These are phyloP conservation scores for Thecocarcelia acutangulata DNA, from an alignment of 2,888 invertebrate species.

Conservation along the genomic window DNA sequence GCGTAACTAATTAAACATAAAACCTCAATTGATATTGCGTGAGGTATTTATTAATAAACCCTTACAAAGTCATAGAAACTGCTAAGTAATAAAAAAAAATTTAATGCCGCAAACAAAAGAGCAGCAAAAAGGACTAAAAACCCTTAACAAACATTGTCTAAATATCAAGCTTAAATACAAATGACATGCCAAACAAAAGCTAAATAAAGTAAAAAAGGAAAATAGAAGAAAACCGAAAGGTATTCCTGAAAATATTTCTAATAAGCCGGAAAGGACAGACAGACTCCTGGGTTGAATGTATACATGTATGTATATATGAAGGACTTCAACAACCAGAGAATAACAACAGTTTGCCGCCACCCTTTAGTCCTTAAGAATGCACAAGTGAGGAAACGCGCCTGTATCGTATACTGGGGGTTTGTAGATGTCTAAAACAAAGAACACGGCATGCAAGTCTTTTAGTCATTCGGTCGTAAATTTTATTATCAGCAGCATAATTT, in stretches of 20 bases:
- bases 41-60: slow-evolving; percentile 67
- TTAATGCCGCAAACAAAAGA: slow-evolving; percentile 51
- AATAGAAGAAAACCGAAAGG: slow-evolving; percentile 26
- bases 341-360: slow-evolving; percentile 9
- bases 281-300: no score
- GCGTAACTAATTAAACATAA: slow-evolving; percentile 68
- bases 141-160: slow-evolving; percentile 35
- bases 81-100: slow-evolving; percentile 32
- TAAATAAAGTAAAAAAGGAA: slow-evolving; percentile 1
- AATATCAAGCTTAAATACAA: slow-evolving; percentile 42
- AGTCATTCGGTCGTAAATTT: slow-evolving; percentile 65
- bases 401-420: slow-evolving; percentile 7
- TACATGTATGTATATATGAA: no score
- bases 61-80: slow-evolving; percentile 24
- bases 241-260: slow-evolving; percentile 47
- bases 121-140: slow-evolving; percentile 22
- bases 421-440: not conserved
- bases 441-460: not conserved
- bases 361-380: slow-evolving; percentile 19
- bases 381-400: not conserved
- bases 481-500: slow-evolving; percentile 75
- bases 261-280: slow-evolving; percentile 36
- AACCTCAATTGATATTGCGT: slow-evolving; percentile 59
- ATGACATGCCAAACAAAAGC: slow-evolving; percentile 34
- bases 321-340: slow-evolving; percentile 1